phyloP scores from a whole-genome alignment of 64 coral and sea anemone genomes.

The Pocillopora verrucosa region DNA sequence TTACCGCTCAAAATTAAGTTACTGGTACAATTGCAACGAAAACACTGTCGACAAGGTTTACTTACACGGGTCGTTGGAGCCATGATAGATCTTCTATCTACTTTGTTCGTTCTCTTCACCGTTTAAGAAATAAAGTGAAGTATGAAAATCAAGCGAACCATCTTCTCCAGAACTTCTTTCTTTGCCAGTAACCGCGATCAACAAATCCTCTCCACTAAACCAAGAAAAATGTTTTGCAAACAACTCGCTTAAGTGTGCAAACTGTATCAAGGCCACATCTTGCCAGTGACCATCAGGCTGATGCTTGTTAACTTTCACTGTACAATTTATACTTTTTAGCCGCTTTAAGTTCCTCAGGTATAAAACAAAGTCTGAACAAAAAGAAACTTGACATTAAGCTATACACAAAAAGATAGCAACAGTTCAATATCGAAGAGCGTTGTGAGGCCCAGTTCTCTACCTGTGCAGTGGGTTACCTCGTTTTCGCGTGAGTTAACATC shows the following conservation, averaged over 20 bases:
- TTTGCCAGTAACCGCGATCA: not conserved
- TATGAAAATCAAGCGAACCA: not conserved
- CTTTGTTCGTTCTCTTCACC: not conserved
- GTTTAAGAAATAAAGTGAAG: not conserved
- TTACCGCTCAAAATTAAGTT: too few relatives aligned
- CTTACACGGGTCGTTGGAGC: conserved; percentile 21
- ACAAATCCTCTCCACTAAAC: not conserved
- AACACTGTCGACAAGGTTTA: not conserved
- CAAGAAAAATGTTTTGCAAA: not conserved
- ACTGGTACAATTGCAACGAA: too few relatives aligned
- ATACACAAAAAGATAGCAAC: not conserved
- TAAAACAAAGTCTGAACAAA: not conserved
- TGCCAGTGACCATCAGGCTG: not conserved
- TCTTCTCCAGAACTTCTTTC: not conserved
- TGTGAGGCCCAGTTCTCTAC: not conserved
- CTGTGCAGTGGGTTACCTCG: not conserved
- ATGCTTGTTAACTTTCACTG: not conserved
- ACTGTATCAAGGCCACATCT: not conserved
- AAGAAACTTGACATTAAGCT: not conserved
- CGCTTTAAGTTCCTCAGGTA: not conserved
- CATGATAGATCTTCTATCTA: not conserved
- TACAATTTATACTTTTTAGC: not conserved
- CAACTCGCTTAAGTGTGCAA: not conserved
- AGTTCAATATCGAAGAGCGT: not conserved
- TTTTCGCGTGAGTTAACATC: not conserved